phyloP scores from a whole-genome alignment of 2,113 vertebrate species.

The Butastur rufipennis region DNA sequence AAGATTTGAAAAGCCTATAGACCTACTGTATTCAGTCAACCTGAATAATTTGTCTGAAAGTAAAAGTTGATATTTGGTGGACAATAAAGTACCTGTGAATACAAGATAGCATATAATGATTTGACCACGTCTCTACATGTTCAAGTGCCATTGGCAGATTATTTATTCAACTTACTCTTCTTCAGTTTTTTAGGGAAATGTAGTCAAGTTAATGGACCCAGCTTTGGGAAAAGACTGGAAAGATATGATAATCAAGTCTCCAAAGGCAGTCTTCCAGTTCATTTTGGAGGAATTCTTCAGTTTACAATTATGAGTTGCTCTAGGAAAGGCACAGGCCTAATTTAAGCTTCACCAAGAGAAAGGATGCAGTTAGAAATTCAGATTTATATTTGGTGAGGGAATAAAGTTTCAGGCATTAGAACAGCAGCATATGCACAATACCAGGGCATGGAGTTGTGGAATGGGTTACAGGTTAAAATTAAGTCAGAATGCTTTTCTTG shows the following conservation, averaged over 20 bases:
- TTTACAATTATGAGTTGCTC: neutral
- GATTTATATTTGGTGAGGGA: neutral
- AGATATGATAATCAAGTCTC: neutral
- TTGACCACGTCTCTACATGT: neutral
- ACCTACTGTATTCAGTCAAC: neutral
- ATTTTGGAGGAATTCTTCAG: neutral
- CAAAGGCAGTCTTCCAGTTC: neutral
- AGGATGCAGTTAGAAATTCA: neutral
- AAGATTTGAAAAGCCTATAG: neutral
- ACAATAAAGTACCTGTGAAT: neutral
- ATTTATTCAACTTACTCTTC: neutral
- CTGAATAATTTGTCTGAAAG: neutral
- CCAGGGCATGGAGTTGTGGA: neutral
- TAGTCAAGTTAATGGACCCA: neutral
- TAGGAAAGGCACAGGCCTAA: neutral
- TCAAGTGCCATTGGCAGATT: neutral
- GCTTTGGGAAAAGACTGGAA: neutral
- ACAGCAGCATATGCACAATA: neutral
- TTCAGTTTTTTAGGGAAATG: neutral
- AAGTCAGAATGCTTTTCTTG: neutral
- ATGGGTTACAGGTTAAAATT: neutral
- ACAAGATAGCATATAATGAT: neutral
- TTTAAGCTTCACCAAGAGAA: neutral
- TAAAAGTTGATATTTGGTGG: neutral
- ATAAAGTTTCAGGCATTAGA: neutral